Conservation (phyloP, 2,797 vertebrate genomes). For the Eulemur rubriventer region DNA sequence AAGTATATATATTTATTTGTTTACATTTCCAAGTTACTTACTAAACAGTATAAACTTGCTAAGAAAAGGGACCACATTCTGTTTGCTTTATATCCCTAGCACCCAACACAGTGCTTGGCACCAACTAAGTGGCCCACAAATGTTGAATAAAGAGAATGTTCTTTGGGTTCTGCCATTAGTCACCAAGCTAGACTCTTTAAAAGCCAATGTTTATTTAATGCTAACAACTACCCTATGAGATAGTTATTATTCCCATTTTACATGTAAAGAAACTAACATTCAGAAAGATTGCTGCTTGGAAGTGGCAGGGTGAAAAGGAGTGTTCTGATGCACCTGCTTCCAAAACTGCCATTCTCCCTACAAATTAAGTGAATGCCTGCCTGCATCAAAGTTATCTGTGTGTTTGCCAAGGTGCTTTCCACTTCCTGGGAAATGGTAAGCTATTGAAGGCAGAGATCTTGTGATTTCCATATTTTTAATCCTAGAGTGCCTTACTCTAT, state of each 20-base stretch:
- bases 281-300: neutral
- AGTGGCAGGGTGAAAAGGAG: neutral
- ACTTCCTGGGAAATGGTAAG: neutral
- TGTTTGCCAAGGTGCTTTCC: neutral
- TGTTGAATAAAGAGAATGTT: neutral
- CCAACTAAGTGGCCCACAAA: neutral
- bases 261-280: neutral
- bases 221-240: neutral
- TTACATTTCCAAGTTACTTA: neutral
- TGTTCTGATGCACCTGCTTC: neutral
- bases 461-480: neutral
- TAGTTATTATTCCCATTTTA: neutral
- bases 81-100: neutral
- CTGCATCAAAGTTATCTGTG: neutral
- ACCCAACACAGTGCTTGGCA: neutral
- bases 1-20: neutral
- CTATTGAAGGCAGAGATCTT: neutral
- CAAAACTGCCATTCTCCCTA: neutral
- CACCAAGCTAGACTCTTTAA: neutral
- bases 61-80: neutral
- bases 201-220: neutral
- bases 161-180: neutral
- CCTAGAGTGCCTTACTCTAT: neutral
- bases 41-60: neutral
- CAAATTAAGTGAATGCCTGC: neutral